These are phyloP conservation scores for Triplophysa yarkandensis DNA, from an alignment of 2,797 vertebrate species.

Conservation along the genomic window DNA sequence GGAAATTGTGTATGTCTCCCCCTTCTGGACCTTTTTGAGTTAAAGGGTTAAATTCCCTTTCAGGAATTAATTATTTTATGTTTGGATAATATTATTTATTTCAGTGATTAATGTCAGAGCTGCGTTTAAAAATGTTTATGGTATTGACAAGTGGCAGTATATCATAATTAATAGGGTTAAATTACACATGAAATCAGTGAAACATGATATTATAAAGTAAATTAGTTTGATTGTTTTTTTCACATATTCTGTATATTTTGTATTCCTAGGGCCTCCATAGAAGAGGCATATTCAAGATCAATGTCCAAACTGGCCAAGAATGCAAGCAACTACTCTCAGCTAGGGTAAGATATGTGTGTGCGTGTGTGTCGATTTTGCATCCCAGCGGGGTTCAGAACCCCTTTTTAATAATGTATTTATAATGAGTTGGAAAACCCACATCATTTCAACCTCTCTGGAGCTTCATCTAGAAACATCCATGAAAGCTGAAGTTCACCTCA, in stretches of 20 bases:
- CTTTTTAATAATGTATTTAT: conserved; percentile 26
- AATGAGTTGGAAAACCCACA: conserved; percentile 24
- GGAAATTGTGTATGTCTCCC: conserved; percentile 21
- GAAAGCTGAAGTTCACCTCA: conserved; percentile 11
- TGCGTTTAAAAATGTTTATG: too few species aligned
- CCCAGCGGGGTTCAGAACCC: conserved; percentile 11
- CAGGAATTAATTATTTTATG: too few species aligned
- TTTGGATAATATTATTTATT: too few species aligned
- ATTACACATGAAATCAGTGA: too few species aligned
- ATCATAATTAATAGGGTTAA: too few species aligned
- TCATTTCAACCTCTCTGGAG: conserved; percentile 3
- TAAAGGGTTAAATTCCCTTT: too few species aligned
- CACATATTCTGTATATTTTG: background rate
- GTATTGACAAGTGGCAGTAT: too few species aligned
- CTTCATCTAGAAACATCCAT: background rate
- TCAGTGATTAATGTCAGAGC: too few species aligned
- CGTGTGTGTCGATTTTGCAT: conserved; percentile 8
- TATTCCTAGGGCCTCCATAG: conserved; percentile 86
- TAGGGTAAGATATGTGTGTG: conserved; percentile 83
- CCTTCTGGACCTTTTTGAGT: conserved; percentile 2
- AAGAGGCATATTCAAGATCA: conserved; percentile 94
- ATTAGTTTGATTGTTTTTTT: background rate
- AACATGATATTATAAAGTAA: background rate
- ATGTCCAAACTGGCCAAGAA: conserved; percentile 97
- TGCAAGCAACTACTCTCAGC: conserved; percentile 92